Base-by-base conservation (phyloP, 35 echinoderm and acorn worm species). In the Eucidaris tribuloides region DNA sequence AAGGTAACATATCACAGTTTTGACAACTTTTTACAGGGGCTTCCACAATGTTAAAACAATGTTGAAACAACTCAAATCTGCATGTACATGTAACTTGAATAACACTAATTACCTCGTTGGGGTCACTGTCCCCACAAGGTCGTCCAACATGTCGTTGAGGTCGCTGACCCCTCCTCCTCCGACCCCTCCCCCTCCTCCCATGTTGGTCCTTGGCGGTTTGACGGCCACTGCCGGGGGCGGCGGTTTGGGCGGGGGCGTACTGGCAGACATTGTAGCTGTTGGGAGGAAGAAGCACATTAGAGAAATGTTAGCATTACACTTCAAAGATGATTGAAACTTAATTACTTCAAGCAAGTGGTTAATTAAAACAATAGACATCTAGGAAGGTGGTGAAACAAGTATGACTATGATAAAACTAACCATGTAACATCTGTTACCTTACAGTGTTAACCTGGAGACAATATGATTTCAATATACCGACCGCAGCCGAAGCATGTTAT, bases 211-310 rank as follows among this genome's bases (percentile, higher is more conserved):
- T 9, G 49, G 49, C 17, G 58, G 38, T 36, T 64, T 82, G 33
- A 59, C 39, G 14, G 30, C 96, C 5, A 83, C 84, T 1, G 91
- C 78, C 71, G 96, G 96, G 42, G 94, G 85, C 13, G 87, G 70
- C 31, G 55, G 82, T 65, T 87, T 90, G 44, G 81, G 71, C 14
- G 84, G 79, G 22, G 86, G 83, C 39, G 81, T 63, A 54, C 9
- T 13, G 18, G 66, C 68, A 24, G 76, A 45, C 48, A 65, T 18
- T 71, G 46, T 44, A 18, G 85, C 28, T 50, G 85, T 57, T 63
- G 79, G n/a, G 46, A 35, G 25, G n/a, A n/a, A n/a, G n/a, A n/a
- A n/a, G n/a, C n/a, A n/a, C n/a, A n/a, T n/a, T n/a, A n/a, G n/a
- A n/a, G n/a, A n/a, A n/a, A n/a, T 60, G 57, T 63, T 32, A 61